Base-by-base conservation (phyloP, 1,140 invertebrate genomes). In the Neodiprion virginianus region DNA sequence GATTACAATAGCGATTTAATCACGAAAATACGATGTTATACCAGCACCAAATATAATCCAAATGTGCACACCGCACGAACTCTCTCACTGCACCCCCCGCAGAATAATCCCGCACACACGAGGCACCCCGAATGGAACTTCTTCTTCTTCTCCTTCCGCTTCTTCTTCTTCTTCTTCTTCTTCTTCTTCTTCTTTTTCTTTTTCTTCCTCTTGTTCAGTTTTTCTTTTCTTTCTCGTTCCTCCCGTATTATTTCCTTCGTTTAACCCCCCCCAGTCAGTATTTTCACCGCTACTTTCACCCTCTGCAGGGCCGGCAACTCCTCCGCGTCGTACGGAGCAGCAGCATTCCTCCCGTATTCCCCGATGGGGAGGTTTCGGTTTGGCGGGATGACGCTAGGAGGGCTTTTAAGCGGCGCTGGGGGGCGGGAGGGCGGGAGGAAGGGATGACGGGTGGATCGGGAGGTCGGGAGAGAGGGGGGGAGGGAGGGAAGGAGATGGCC, bases 91-190 rank as follows among this genome's bases (percentile, higher is more conserved):
- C 28, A 40, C 28, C 28, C 28, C 28, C 28, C 28, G 28, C 28
- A 3, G 28, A 40, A 40, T 5, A 40, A 40, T 40, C 28, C 2
- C 28, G 28, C 28, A 40, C 28, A 40, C 28, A 40, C 28, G 28
- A 40, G 28, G 1, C 28, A 40, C 28, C 28, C 28, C 28, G 28
- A 40, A 40, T 40, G 28, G 28, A 77, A 69, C 76, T 79, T 72
- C 67, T 73, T 75, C 69, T 48, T 76, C 68, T 50, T 74, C 71
- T 77, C 50, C 48, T 69, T 21, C 61, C n/a, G 53, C 40, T 65
- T 70, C 69, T 1, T 48, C 48, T 75, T 21, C 14, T 50, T 21
- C 47, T 47, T 12, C 48, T 67, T 69, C 11, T 53, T 8, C 70
- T 48, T 67, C 21, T 14, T 40, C 21, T 17, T 65, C 28, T 12